Evolutionary conservation across 2,113 vertebrate genomes (phyloP).

Genomic region (Boulengeromyrus knoepffleri): DNA sequence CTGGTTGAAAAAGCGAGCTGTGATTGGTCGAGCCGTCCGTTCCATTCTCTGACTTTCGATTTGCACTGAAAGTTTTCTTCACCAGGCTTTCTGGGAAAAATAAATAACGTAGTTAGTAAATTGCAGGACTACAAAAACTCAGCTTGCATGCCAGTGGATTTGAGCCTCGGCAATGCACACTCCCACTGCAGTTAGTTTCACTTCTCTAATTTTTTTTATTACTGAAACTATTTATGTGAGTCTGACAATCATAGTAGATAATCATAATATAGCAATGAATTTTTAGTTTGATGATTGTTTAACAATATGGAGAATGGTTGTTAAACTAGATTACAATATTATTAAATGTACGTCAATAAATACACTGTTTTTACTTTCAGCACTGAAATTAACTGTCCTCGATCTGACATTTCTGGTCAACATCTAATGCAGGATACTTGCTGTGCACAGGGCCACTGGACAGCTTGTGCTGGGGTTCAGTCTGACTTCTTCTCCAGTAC

Average conservation of each 20-base stretch:
- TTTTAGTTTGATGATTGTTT: not conserved
- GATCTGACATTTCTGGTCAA: not conserved
- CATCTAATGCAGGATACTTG: not conserved
- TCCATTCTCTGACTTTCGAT: constrained; percentile 1
- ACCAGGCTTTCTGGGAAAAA: not conserved
- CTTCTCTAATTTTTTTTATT: not conserved
- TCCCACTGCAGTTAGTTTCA: not conserved
- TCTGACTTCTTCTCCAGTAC: constrained; percentile 66
- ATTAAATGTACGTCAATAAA: not conserved
- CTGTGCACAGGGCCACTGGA: constrained; percentile 55
- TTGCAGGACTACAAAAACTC: not conserved
- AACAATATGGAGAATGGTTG: not conserved
- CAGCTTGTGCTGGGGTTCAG: constrained; percentile 50
- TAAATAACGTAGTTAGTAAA: not conserved
- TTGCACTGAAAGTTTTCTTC: not conserved
- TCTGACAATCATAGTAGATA: not conserved
- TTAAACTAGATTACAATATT: not conserved
- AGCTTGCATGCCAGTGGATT: not conserved
- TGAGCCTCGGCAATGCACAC: not conserved
- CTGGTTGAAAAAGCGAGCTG: constrained; percentile 51
- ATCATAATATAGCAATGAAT: not conserved
- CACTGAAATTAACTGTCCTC: not conserved
- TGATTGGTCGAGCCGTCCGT: constrained; percentile 30
- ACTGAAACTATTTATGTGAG: not conserved
- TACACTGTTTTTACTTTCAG: not conserved